These are phyloP conservation scores for Umimayanthus chanpuru DNA, from an alignment of 92 coral and sea anemone species.

Conservation along the genomic window DNA sequence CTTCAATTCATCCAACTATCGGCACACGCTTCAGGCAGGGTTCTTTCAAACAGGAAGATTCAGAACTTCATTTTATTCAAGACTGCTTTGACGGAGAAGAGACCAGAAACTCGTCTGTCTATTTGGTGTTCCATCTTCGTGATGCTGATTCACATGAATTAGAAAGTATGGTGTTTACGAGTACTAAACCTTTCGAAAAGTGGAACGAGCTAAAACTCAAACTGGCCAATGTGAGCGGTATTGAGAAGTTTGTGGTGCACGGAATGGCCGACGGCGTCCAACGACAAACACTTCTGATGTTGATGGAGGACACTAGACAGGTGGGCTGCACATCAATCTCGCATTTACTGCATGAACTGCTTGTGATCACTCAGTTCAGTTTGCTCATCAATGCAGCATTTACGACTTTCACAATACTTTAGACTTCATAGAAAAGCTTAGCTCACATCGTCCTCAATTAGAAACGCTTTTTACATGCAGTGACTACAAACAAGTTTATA, in stretches of 20 bases:
- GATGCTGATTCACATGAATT: conserved; percentile 41
- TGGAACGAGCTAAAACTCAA: conserved; percentile 60
- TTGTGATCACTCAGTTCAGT: neutral
- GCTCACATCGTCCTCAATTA: neutral
- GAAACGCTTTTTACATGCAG: neutral
- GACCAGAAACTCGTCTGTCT: conserved; percentile 27
- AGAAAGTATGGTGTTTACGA: conserved; percentile 59
- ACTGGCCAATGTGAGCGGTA: neutral
- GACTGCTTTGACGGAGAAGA: conserved; percentile 55
- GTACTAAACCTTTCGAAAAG: conserved; percentile 70
- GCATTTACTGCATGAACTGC: neutral
- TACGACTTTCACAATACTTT: neutral
- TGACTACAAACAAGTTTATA: neutral
- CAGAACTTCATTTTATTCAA: conserved; percentile 66
- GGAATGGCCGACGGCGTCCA: conserved; percentile 67
- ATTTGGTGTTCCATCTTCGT: conserved; percentile 54
- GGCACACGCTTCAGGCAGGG: conserved; percentile 56
- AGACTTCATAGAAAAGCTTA: neutral
- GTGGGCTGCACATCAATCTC: conserved; percentile 34
- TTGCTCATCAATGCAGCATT: neutral
- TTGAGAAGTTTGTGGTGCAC: conserved; percentile 37
- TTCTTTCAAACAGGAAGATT: conserved; percentile 43
- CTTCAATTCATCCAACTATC: conserved; percentile 52
- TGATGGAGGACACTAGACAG: conserved; percentile 59
- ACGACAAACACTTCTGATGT: conserved; percentile 57